Base-by-base conservation (phyloP, 2,797 vertebrate genomes). In the Lycodopsis pacificus region DNA sequence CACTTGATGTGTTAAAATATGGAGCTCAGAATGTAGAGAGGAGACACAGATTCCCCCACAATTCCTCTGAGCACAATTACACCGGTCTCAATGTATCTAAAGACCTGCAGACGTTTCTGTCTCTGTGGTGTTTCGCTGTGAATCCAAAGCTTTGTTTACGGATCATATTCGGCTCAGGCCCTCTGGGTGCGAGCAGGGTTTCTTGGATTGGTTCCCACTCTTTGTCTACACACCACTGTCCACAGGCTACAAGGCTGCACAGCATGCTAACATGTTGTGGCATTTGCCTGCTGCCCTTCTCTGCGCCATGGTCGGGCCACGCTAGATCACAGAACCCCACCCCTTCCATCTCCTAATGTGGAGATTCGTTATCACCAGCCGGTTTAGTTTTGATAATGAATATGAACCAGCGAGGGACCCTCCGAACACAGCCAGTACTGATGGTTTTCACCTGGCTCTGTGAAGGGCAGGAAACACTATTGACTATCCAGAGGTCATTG, bases 211-310 rank as follows among this genome's bases (percentile, higher is more conserved):
- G 56, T 65, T 83, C 85, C 77, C 25, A 2, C 76, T 75, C 70
- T 81, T 80, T 71, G 76, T 85, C 76, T 30, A 22, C 80, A 61
- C 88, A 63, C 65, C 54, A 20, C 66, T 74, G 78, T 85, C 88
- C 84, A 65, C 87, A 77, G 89, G 91, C 85, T 80, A 80, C 77
- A 57, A 56, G 62, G 83, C 84, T 79, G 73, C 83, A 20, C 86
- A 81, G 88, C 87, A 87, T 85, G 81, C 80, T 81, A 83, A 91
- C 87, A 73, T 73, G 78, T 67, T 65, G 73, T 91, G 87, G 77
- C 85, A 88, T 87, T 89, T 82, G 89, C 86, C 83, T 74, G 75
- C 81, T 77, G 83, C 76, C 75, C 79, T 89, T 89, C 76, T 73
- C 65, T 51, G 56, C 14, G 20, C n/a, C 48, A 13, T 68, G 38